Conservation (phyloP, 2,888 invertebrate genomes). For the Clusia tigrina region DNA sequence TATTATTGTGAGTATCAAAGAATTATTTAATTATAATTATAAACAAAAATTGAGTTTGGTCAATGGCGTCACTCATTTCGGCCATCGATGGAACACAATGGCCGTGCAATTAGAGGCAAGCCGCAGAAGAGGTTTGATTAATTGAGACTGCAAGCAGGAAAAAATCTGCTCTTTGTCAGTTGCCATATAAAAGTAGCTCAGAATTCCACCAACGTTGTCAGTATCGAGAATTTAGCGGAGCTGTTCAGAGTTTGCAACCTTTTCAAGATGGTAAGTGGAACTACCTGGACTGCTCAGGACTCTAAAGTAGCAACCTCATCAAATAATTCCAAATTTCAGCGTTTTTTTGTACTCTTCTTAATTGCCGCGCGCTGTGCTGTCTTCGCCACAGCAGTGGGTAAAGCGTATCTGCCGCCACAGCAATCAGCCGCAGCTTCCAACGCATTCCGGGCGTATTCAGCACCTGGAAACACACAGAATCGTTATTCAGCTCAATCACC, state of each 20-base stretch:
- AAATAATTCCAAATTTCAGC: conserved; percentile 18
- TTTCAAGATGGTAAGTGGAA: conserved; percentile 28
- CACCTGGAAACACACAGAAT: too few relatives aligned
- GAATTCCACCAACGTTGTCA: conserved; percentile 23
- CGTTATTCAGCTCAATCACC: conserved; percentile 39
- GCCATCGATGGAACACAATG: too few relatives aligned
- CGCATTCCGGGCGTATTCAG: conserved; percentile 10
- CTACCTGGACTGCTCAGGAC: neutral
- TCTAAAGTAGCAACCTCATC: neutral
- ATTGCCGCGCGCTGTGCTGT: conserved; percentile 26
- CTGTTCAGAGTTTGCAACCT: too few relatives aligned
- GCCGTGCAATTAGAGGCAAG: too few relatives aligned
- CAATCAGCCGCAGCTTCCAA: neutral
- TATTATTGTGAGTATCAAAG: too few relatives aligned
- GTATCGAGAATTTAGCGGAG: conserved; percentile 22
- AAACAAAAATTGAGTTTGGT: too few relatives aligned
- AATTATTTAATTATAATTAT: too few relatives aligned
- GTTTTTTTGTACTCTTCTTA: conserved; percentile 31
- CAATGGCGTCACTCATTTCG: too few relatives aligned
- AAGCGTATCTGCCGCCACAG: conserved; percentile 44
- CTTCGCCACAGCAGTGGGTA: conserved; percentile 39
- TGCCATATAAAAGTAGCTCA: conserved; percentile 38
- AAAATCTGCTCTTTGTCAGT: too few relatives aligned
- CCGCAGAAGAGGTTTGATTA: too few relatives aligned
- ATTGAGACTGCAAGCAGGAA: too few relatives aligned